A percentile compares a stretch with the other conserved stretches of the same genome.
These are phyloP conservation scores for Hydractinia symbiolongicarpus DNA, from an alignment of 30 jellyfish, hydroid and myxozoan species.

Conservation along the genomic window DNA sequence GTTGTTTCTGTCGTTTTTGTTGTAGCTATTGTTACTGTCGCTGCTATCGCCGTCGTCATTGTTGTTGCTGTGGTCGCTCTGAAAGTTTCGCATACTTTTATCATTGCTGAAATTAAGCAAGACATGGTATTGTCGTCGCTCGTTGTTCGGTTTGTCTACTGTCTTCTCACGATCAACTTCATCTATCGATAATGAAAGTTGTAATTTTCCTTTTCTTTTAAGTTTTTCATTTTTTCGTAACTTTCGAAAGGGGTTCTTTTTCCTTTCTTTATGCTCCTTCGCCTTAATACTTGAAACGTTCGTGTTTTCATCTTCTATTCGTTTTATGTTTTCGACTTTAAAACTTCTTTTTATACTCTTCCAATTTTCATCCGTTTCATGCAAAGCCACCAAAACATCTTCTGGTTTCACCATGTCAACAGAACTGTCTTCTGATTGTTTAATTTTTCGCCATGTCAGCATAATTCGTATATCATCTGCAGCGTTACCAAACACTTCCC, in stretches of 20 bases:
- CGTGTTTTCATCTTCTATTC: not conserved
- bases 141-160: not conserved
- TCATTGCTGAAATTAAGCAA: no score
- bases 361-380: not conserved
- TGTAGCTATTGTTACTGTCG: no score
- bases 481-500: conserved; percentile 21
- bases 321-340: not conserved
- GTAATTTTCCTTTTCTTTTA: conserved; percentile 6
- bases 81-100: no score
- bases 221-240: conserved; percentile 1
- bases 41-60: no score
- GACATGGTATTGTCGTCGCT: no score
- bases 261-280: not conserved
- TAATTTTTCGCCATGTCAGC: conserved; percentile 13
- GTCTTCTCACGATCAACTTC: not conserved
- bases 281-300: not conserved
- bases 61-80: no score
- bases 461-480: conserved; percentile 17
- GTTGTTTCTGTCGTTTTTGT: no score
- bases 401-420: not conserved
- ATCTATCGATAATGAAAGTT: conserved; percentile 15
- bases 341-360: not conserved
- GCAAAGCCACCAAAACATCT: not conserved
- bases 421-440: not conserved
- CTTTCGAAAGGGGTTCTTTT: conserved; percentile 19